Percentiles rank a stretch among this genome's conserved stretches.
Evolutionary conservation across 2,113 vertebrate species (phyloP).

Genomic region (Perccottus glenii): DNA sequence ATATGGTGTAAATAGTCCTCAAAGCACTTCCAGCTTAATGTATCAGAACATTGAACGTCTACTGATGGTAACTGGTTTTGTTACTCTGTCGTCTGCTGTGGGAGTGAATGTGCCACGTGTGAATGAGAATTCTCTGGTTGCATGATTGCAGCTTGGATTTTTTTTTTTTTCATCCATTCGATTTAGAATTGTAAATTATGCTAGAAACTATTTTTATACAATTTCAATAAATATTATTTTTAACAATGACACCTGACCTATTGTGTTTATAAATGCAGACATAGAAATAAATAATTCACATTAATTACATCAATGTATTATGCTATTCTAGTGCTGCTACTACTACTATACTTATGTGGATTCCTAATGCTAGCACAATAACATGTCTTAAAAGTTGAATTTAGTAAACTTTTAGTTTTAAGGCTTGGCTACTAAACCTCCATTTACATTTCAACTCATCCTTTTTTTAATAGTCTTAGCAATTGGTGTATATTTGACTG

Average conservation of each 20-base stretch:
- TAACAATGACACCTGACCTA: slow-evolving; percentile 55
- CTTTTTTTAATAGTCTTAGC: too few relatives aligned
- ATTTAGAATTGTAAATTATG: slow-evolving; percentile 81
- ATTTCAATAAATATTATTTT: slow-evolving; percentile 87
- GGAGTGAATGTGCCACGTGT: slow-evolving; percentile 28
- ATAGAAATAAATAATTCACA: too few relatives aligned
- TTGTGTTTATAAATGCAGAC: neutral
- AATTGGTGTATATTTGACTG: too few relatives aligned
- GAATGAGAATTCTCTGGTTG: slow-evolving; percentile 59
- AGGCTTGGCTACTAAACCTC: too few relatives aligned
- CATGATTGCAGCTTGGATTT: slow-evolving; percentile 72
- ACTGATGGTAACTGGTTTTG: slow-evolving; percentile 68
- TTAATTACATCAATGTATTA: too few relatives aligned
- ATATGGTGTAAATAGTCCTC: slow-evolving; percentile 72
- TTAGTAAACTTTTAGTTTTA: too few relatives aligned
- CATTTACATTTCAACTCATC: too few relatives aligned
- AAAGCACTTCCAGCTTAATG: slow-evolving; percentile 77
- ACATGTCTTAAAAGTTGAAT: too few relatives aligned
- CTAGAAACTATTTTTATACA: slow-evolving; percentile 85
- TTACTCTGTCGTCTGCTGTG: slow-evolving; percentile 62
- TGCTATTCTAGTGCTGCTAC: too few relatives aligned
- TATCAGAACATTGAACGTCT: slow-evolving; percentile 75
- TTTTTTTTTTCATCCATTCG: slow-evolving; percentile 57
- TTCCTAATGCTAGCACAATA: too few relatives aligned
- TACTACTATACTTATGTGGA: too few relatives aligned